These are phyloP conservation scores for Polydesmus complanatus DNA, from an alignment of 2,888 invertebrate genomes.

Conservation along the genomic window DNA sequence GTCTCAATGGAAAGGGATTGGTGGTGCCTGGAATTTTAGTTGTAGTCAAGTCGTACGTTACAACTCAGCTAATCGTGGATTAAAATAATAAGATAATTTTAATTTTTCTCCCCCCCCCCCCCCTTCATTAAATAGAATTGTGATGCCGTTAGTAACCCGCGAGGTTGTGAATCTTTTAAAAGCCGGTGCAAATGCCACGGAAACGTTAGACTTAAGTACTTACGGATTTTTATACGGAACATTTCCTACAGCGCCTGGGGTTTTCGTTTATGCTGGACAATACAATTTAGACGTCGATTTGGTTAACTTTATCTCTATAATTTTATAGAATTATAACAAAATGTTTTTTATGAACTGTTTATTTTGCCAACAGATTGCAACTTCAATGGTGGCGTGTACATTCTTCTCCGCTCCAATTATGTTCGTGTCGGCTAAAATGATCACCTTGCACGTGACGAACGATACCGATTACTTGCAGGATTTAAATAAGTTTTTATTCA, in stretches of 20 bases:
- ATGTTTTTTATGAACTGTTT: slow-evolving; percentile 4
- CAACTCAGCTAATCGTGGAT: neutral
- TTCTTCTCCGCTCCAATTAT: slow-evolving; percentile 87
- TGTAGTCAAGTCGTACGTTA: slow-evolving; percentile 67
- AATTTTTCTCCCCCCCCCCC: neutral
- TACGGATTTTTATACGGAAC: slow-evolving; percentile 93
- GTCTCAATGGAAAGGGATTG: slow-evolving; percentile 59
- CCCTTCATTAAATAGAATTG: slow-evolving; percentile 34
- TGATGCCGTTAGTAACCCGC: slow-evolving; percentile 69
- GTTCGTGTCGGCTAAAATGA: slow-evolving; percentile 88
- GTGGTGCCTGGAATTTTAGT: slow-evolving; percentile 75
- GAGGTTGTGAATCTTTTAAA: slow-evolving; percentile 59
- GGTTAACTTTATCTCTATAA: slow-evolving; percentile 36
- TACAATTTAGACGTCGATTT: slow-evolving; percentile 74
- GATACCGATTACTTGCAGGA: slow-evolving; percentile 60
- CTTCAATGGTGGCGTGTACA: slow-evolving; percentile 86
- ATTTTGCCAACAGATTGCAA: slow-evolving; percentile 55
- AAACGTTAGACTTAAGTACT: slow-evolving; percentile 68
- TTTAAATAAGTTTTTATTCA: slow-evolving; percentile 63
- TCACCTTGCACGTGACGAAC: slow-evolving; percentile 55
- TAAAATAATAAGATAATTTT: neutral
- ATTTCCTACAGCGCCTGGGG: slow-evolving; percentile 89
- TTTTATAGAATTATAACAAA: neutral
- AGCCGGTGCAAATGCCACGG: slow-evolving; percentile 47
- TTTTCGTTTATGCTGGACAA: slow-evolving; percentile 81